phyloP scores from a whole-genome alignment of 2,888 invertebrate species.

The Nymphalis polychloros region DNA sequence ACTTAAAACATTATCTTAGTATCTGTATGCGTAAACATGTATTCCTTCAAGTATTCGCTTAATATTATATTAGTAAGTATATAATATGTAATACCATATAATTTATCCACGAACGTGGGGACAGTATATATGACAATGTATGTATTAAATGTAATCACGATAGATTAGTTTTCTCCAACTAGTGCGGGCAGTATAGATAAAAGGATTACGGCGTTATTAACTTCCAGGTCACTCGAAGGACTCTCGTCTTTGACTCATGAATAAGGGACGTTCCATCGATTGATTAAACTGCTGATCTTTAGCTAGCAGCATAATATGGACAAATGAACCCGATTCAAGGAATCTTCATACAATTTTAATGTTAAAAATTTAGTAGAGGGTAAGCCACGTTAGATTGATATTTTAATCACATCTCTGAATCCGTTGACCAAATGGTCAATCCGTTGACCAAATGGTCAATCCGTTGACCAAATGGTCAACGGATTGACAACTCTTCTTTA shows the following conservation, averaged over 20 bases:
- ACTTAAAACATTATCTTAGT: no score
- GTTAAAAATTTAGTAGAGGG: neutral
- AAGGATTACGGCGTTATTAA: constrained; percentile 10
- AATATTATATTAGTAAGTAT: no score
- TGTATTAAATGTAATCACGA: neutral
- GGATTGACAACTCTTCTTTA: no score
- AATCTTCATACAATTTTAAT: neutral
- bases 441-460: no score
- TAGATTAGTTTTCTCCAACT: constrained; percentile 1
- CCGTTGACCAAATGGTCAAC: no score
- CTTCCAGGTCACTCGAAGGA: neutral
- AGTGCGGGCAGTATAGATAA: constrained; percentile 2
- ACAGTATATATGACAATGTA: no score
- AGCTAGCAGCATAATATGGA: neutral
- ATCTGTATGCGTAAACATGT: no score
- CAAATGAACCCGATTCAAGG: neutral
- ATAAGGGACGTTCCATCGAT: constrained; percentile 17
- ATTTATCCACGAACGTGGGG: no score
- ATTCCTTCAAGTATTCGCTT: no score
- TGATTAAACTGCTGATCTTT: constrained; percentile 12
- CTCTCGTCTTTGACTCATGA: constrained; percentile 9
- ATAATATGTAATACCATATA: no score
- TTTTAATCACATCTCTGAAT: neutral
- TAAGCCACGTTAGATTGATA: neutral
- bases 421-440: no score